phyloP scores from a whole-genome alignment of 2,888 invertebrate species.

The Caenorhabditis imperialis region DNA sequence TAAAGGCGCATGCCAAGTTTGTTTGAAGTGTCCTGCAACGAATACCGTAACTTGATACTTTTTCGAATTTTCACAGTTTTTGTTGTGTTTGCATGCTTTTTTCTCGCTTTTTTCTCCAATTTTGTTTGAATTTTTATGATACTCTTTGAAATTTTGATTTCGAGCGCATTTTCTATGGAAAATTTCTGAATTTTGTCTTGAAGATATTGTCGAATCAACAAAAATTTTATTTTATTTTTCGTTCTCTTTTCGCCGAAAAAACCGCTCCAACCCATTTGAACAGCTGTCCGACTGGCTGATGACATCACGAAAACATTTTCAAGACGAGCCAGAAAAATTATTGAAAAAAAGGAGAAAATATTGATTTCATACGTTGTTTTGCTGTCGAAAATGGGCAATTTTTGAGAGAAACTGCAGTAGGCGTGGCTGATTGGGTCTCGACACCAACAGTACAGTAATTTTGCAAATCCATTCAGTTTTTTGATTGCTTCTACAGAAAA shows the following conservation, averaged over 20 bases:
- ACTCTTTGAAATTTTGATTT: constrained; percentile 2
- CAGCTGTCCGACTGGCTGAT: constrained; percentile 18
- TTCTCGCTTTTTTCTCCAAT: background rate
- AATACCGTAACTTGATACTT: constrained; percentile 16
- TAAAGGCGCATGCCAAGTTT: constrained; percentile 19
- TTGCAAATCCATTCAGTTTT: no score
- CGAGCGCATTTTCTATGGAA: background rate
- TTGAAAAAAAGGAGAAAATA: constrained; percentile 3
- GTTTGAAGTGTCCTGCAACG: constrained; percentile 4
- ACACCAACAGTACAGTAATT: no score
- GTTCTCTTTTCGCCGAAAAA: constrained; percentile 4
- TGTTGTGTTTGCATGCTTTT: constrained; percentile 5
- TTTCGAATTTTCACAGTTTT: background rate
- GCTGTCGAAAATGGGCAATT: no score
- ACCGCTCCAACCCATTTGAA: constrained; percentile 10
- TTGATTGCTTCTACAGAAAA: no score
- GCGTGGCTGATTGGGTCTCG: no score
- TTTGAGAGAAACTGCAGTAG: no score
- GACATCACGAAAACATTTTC: constrained; percentile 16
- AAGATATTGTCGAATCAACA: no score
- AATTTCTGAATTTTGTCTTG: background rate
- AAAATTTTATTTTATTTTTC: no score
- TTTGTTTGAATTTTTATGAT: background rate
- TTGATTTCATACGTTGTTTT: background rate
- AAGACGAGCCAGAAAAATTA: background rate